Conservation (phyloP, 2,888 invertebrate species). For the Mythimna pallens region DNA sequence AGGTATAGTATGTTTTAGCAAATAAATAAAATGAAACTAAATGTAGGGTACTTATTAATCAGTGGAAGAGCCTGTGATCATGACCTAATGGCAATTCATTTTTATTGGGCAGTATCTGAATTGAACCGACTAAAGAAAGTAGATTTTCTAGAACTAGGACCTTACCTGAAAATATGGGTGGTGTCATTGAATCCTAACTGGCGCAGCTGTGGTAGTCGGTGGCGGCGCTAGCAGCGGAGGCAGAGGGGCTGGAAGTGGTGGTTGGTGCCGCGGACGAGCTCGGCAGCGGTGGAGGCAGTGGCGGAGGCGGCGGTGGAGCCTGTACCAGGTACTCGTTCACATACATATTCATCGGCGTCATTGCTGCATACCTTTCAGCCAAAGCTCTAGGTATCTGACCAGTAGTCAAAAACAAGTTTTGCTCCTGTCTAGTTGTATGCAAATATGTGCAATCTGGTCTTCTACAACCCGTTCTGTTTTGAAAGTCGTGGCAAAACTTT, state of each 20-base stretch:
- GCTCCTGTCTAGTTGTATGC: constrained; percentile 80
- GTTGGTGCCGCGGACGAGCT: constrained; percentile 38
- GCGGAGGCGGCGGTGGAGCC: constrained; percentile 49
- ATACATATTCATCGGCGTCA: constrained; percentile 59
- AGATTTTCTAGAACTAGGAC: background rate
- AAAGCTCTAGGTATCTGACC: constrained; percentile 80
- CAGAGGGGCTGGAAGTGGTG: constrained; percentile 56
- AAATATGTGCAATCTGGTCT: constrained; percentile 81
- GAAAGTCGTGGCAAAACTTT: constrained; percentile 84
- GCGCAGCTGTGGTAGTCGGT: constrained; percentile 62
- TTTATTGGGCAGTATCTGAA: background rate
- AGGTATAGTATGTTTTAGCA: too few relatives aligned
- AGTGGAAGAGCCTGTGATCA: background rate
- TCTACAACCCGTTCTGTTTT: constrained; percentile 80
- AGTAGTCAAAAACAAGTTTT: constrained; percentile 74
- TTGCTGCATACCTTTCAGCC: constrained; percentile 77
- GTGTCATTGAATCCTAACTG: constrained; percentile 57
- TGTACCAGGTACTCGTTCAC: constrained; percentile 47
- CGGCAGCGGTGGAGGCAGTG: constrained; percentile 68
- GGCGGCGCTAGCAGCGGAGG: constrained; percentile 54
- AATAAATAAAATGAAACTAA: too few relatives aligned
- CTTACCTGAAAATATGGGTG: constrained; percentile 70
- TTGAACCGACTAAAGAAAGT: background rate
- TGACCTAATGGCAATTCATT: background rate
- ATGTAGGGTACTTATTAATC: too few relatives aligned